Conservation (phyloP, 2,888 invertebrate species). For the Agrilus cyanescens region DNA sequence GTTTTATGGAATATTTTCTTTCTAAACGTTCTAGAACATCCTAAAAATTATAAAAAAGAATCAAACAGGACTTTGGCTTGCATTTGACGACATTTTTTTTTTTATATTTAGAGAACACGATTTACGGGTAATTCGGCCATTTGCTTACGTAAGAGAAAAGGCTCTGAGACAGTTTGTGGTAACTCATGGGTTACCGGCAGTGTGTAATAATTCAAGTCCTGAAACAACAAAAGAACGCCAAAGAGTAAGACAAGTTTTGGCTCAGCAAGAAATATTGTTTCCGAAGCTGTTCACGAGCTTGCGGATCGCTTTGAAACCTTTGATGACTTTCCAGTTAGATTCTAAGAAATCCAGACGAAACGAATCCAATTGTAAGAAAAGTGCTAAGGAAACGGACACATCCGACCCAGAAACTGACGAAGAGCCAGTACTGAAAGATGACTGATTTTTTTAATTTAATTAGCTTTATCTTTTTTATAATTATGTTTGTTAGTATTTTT, state of each 20-base stretch:
- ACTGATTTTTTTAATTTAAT: slow-evolving; percentile 15
- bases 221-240: slow-evolving; percentile 36
- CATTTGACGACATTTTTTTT: too few species aligned
- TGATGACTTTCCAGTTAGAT: slow-evolving; percentile 35
- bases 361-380: slow-evolving; percentile 37
- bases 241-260: slow-evolving; percentile 54
- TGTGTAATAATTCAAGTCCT: slow-evolving; percentile 27
- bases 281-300: slow-evolving; percentile 66
- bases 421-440: slow-evolving; percentile 46
- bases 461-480: slow-evolving; percentile 6
- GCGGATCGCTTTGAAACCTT: slow-evolving; percentile 53
- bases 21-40: too few species aligned
- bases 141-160: slow-evolving; percentile 74
- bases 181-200: slow-evolving; percentile 59
- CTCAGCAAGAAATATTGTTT: slow-evolving; percentile 62
- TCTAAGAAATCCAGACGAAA: slow-evolving; percentile 45
- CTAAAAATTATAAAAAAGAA: too few species aligned
- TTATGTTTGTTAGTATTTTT: not conserved
- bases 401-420: slow-evolving; percentile 56
- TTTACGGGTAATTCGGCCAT: slow-evolving; percentile 73
- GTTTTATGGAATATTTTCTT: too few species aligned
- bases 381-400: slow-evolving; percentile 44
- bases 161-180: slow-evolving; percentile 62
- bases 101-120: slow-evolving; percentile 54
- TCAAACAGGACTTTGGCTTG: too few species aligned